phyloP scores from a whole-genome alignment of 2,888 invertebrate genomes.

The Isotomurus palustris region DNA sequence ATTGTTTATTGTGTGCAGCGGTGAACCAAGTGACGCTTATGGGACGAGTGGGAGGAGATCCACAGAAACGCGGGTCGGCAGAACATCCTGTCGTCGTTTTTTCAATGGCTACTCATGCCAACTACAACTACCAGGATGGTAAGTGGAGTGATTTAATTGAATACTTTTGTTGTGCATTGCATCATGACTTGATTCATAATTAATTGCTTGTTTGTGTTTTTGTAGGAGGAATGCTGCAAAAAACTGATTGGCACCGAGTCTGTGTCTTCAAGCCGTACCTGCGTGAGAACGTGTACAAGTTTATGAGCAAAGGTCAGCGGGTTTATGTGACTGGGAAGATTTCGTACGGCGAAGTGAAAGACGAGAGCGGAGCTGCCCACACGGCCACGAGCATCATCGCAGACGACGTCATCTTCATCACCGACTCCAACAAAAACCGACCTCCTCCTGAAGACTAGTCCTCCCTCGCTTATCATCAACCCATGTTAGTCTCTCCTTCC shows the following conservation, averaged over 20 bases:
- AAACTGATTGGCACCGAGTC: conserved; percentile 88
- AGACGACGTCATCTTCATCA: conserved; percentile 72
- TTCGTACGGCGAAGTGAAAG: conserved; percentile 77
- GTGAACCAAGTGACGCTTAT: conserved; percentile 78
- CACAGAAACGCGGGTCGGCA: conserved; percentile 74
- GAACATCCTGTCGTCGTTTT: conserved; percentile 83
- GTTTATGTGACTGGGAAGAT: conserved; percentile 76
- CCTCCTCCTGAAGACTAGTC: too few relatives aligned
- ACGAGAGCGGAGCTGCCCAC: conserved; percentile 66
- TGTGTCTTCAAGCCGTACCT: conserved; percentile 80
- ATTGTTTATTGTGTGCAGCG: conserved; percentile 54
- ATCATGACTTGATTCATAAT: background rate
- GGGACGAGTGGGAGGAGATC: conserved; percentile 83
- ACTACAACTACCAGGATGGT: conserved; percentile 62
- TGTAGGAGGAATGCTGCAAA: conserved; percentile 72
- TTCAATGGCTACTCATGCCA: conserved; percentile 82
- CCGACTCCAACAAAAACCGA: too few relatives aligned
- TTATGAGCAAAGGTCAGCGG: conserved; percentile 78
- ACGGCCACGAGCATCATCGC: conserved; percentile 76
- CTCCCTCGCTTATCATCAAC: too few relatives aligned
- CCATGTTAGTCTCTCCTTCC: too few relatives aligned
- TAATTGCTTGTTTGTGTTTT: conserved; percentile 2
- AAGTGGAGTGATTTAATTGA: conserved; percentile 12
- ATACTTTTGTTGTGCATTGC: background rate
- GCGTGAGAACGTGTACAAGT: conserved; percentile 71